Evolutionary conservation across 92 coral and sea anemone species (phyloP).

Genomic region (Epizoanthus rinbou): DNA sequence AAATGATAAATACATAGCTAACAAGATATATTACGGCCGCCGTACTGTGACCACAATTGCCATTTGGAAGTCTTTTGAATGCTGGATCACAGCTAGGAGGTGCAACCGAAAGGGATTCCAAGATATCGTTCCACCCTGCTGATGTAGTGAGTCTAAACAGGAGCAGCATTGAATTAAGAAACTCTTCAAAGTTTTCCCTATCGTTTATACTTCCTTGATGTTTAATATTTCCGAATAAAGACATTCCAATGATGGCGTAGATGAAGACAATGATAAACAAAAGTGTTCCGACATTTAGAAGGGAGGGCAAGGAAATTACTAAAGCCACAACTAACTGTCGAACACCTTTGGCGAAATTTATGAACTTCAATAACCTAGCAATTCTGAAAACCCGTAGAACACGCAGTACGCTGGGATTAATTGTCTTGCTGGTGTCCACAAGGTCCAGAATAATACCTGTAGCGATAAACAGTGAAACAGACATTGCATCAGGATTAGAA

Average conservation of each 20-base stretch:
- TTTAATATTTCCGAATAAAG: conserved; percentile 83
- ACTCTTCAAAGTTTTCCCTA: conserved; percentile 87
- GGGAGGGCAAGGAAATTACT: conserved; percentile 88
- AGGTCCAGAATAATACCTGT: conserved; percentile 77
- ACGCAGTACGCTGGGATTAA: conserved; percentile 89
- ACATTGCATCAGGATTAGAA: no score
- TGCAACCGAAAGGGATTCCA: conserved; percentile 75
- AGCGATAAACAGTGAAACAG: background rate
- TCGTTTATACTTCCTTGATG: conserved; percentile 87
- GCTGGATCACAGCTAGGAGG: conserved; percentile 78
- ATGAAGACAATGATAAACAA: conserved; percentile 86
- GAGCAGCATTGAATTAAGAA: conserved; percentile 80
- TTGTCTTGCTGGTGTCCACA: conserved; percentile 57
- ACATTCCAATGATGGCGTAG: conserved; percentile 96
- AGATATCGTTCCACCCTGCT: conserved; percentile 93
- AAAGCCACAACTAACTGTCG: conserved; percentile 89
- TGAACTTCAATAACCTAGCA: conserved; percentile 84
- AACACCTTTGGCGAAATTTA: conserved; percentile 93
- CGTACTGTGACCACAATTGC: conserved; percentile 78
- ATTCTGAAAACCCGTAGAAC: conserved; percentile 93
- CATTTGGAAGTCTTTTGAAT: conserved; percentile 63
- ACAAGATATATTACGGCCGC: conserved; percentile 70
- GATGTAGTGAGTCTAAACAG: conserved; percentile 90
- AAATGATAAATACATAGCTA: conserved; percentile 78
- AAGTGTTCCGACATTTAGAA: conserved; percentile 87